A percentile compares a stretch with the other conserved stretches of the same genome.
Conservation (phyloP, 1,140 invertebrate species). For the Lithobius niger region DNA sequence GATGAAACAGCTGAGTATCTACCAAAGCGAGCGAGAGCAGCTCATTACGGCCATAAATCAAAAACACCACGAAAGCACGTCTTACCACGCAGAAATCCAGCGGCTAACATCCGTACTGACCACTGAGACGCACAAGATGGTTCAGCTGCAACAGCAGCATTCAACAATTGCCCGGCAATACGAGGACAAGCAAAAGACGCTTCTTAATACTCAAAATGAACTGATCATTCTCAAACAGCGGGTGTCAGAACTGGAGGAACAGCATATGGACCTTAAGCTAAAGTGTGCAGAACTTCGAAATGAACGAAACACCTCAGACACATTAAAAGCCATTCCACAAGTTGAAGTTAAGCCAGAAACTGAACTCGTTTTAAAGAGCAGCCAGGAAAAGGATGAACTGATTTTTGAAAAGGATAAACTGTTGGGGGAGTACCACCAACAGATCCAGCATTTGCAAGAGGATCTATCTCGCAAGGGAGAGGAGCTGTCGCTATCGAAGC, state of each 20-base stretch:
- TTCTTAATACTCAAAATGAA: slow-evolving; percentile 40
- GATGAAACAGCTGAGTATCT: slow-evolving; percentile 24
- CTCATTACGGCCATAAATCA: slow-evolving; percentile 55
- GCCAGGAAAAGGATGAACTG: slow-evolving; percentile 17
- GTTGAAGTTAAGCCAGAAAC: slow-evolving; percentile 21
- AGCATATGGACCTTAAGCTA: slow-evolving; percentile 13
- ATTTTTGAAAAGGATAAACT: slow-evolving; percentile 18
- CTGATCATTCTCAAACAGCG: slow-evolving; percentile 36
- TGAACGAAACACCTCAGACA: slow-evolving; percentile 22
- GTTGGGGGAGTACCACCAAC: slow-evolving; percentile 18
- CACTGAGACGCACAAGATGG: slow-evolving; percentile 27
- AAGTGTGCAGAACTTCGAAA: slow-evolving; percentile 23
- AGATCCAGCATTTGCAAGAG: slow-evolving; percentile 24
- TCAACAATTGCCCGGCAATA: slow-evolving; percentile 22
- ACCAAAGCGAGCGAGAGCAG: slow-evolving; percentile 49
- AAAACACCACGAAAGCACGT: slow-evolving; percentile 68
- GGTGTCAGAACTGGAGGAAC: slow-evolving; percentile 34
- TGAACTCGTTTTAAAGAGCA: background rate
- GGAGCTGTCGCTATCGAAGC: slow-evolving; percentile 23
- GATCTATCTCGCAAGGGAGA: slow-evolving; percentile 19
- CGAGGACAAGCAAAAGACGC: slow-evolving; percentile 34
- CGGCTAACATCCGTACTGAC: slow-evolving; percentile 40
- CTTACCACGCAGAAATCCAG: slow-evolving; percentile 70
- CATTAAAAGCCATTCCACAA: slow-evolving; percentile 15
- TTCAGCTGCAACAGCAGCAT: slow-evolving; percentile 29